Conservation (phyloP, 2,113 vertebrate species). For the Melanerpes aurifrons region DNA sequence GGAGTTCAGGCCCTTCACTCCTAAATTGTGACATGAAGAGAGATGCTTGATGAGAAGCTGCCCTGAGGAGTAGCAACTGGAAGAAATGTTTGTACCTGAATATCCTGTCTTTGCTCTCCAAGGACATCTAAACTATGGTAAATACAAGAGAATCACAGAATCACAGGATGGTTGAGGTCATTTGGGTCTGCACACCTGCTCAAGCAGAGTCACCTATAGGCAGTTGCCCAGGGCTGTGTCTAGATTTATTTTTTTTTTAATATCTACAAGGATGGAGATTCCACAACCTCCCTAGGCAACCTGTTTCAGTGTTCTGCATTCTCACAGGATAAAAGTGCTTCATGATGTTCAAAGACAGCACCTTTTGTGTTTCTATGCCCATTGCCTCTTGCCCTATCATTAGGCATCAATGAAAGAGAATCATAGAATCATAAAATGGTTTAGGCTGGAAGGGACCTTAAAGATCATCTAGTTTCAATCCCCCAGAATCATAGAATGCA, state of each 20-base stretch:
- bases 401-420: too few relatives aligned
- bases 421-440: too few relatives aligned
- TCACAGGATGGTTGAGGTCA: background rate
- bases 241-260: background rate
- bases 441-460: too few relatives aligned
- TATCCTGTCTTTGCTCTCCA: background rate
- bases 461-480: too few relatives aligned
- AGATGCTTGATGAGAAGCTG: background rate
- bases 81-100: background rate
- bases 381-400: too few relatives aligned
- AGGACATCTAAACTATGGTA: background rate
- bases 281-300: background rate
- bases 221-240: background rate
- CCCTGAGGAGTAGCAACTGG: background rate
- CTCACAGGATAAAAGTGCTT: background rate
- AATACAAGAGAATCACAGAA: background rate
- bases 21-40: background rate
- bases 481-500: too few relatives aligned
- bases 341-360: background rate
- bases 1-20: background rate
- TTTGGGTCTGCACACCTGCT: background rate
- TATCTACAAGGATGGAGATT: background rate
- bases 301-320: background rate
- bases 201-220: background rate
- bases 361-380: too few relatives aligned